Percentiles rank a stretch among this genome's conserved stretches.
Evolutionary conservation across 2,888 invertebrate genomes (phyloP).

Genomic region (Harpalus rufipes): DNA sequence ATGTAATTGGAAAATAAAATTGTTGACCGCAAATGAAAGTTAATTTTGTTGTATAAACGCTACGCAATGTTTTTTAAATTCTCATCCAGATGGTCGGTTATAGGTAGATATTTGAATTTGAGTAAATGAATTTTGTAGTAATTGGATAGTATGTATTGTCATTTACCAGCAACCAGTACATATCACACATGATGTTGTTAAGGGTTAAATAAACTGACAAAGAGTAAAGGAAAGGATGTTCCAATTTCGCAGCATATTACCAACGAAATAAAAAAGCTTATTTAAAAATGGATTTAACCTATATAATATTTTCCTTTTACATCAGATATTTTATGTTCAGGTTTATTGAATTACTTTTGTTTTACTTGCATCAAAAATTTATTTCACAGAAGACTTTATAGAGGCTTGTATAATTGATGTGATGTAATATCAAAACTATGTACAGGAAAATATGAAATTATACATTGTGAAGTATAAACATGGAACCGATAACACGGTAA

Average conservation of each 20-base stretch:
- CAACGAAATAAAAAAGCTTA: background rate
- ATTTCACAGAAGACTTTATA: background rate
- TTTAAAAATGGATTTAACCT: slow-evolving; percentile 2
- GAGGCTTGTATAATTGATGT: background rate
- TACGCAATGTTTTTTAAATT: slow-evolving; percentile 12
- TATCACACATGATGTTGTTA: background rate
- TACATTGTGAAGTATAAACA: slow-evolving; percentile 13
- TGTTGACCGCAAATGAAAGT: slow-evolving; percentile 38
- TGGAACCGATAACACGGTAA: background rate
- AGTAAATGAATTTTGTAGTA: background rate
- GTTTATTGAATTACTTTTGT: slow-evolving; percentile 3
- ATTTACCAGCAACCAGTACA: background rate
- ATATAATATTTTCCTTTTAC: background rate
- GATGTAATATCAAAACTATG: background rate
- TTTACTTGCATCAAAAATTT: background rate
- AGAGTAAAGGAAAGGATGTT: background rate
- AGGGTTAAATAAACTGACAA: background rate
- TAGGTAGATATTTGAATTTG: background rate
- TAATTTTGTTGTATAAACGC: slow-evolving; percentile 14
- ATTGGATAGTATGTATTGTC: background rate
- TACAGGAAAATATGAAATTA: background rate
- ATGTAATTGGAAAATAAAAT: slow-evolving; percentile 22
- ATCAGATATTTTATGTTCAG: slow-evolving; percentile 1
- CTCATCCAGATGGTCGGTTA: background rate
- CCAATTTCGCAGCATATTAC: background rate